Conservation (phyloP, 2,888 invertebrate genomes). For the Galeruca laticollis region DNA sequence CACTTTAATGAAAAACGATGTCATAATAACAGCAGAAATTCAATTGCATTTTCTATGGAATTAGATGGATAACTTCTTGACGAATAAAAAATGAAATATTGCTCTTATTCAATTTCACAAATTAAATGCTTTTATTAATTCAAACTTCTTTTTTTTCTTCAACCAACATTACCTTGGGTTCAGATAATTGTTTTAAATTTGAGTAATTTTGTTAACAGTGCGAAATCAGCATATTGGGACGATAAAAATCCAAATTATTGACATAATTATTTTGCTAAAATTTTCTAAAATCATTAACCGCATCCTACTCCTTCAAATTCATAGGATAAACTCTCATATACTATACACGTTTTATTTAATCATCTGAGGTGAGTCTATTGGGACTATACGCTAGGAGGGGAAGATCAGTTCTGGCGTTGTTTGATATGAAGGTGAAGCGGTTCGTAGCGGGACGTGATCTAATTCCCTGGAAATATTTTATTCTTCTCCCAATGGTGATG, state of each 20-base stretch:
- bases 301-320: background rate
- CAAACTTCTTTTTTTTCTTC: no score
- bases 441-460: background rate
- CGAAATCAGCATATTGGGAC: no score
- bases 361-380: background rate
- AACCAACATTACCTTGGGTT: no score
- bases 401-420: background rate
- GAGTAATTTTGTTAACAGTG: no score
- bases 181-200: no score
- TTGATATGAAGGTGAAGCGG: background rate
- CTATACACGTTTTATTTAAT: constrained; percentile 27
- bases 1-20: background rate
- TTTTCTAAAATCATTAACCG: no score
- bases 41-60: background rate
- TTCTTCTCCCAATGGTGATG: background rate
- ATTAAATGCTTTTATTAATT: no score
- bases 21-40: constrained; percentile 2
- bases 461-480: background rate
- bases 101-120: no score
- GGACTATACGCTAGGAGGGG: background rate
- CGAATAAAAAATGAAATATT: no score
- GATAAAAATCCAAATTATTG: no score
- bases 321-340: constrained; percentile 20
- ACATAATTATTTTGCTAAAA: no score
- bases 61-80: no score